Evolutionary conservation across 37 sponge, comb jelly and placozoan genomes (phyloP), one percentile per base, ranked within the genome.

Genomic region (Beroe forskalii): DNA sequence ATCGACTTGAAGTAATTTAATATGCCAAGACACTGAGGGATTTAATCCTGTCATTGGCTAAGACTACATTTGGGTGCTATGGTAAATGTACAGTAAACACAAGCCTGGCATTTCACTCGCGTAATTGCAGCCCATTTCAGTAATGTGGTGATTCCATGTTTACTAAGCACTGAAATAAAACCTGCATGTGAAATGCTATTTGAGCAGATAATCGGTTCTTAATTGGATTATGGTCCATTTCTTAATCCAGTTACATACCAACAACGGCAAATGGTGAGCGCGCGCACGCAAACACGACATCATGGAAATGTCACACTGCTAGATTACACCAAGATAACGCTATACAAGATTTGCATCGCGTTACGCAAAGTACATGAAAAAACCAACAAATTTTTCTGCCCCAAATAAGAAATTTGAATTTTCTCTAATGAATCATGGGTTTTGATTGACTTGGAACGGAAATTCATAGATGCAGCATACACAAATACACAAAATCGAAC

Each of bases 1-100:
- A 80, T 37, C 8, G 86, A 80, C 20, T 80, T 44, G 55, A 80
- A 80, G 86, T 80, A 80, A 41, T 80, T 80, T 25, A 80, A 23
- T 41, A 80, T 80, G 17, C 86, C 86, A 23, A 80, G 55, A 80
- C 86, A 80, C 86, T 80, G 86, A 41, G 42, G 20, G 30, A 22
- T 27, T 22, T 28, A 64, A 64, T 48, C 12, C 12, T 48, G 55
- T 48, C 55, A 48, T 48, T 48, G 55, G 6, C 55, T 48, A 12
- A 48, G 12, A 17, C 6, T 48, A 48, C 55, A 48, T 48, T 48
- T 48, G 55, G 55, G 55, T 48, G 55, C 55, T 48, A 48, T 48
- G 55, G 55, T 48, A 48, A 48, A 48, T 48, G 12, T 12, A 48
- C 55, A 48, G 55, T 48, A 48, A 48, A 48, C 55, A 48, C 55